These are phyloP conservation scores for Malurus elegans DNA, from an alignment of 2,113 vertebrate species.

Conservation along the genomic window DNA sequence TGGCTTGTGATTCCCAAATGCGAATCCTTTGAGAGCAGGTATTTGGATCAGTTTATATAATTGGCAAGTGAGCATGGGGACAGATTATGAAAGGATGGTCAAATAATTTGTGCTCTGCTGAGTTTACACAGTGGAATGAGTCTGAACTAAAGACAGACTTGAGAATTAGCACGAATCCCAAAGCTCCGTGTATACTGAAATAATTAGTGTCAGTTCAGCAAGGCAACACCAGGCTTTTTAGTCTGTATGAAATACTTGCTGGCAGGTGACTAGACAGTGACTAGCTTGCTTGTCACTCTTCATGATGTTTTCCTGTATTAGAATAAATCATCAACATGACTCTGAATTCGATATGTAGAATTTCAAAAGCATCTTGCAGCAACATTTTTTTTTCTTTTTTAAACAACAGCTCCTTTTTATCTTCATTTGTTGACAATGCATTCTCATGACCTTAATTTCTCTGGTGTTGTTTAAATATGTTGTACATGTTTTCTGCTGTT, in stretches of 20 bases:
- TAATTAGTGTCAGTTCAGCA: conserved; percentile 69
- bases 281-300: conserved; percentile 31
- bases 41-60: conserved; percentile 65
- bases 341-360: background rate
- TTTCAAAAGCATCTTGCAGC: conserved; percentile 17
- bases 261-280: conserved; percentile 46
- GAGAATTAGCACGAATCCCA: conserved; percentile 65
- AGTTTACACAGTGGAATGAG: conserved; percentile 65
- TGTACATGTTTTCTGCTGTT: conserved; percentile 66
- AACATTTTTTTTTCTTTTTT: background rate
- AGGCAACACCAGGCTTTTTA: conserved; percentile 44
- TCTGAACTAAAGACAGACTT: conserved; percentile 67
- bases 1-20: conserved; percentile 31
- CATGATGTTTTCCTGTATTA: conserved; percentile 14
- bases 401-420: conserved; percentile 49
- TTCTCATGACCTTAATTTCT: conserved; percentile 62
- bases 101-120: conserved; percentile 68
- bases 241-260: conserved; percentile 46
- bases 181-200: conserved; percentile 58
- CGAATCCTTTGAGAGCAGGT: conserved; percentile 41
- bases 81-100: conserved; percentile 66
- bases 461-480: conserved; percentile 70
- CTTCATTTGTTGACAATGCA: conserved; percentile 56
- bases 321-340: conserved; percentile 11
- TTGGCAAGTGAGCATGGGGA: conserved; percentile 48